Evolutionary conservation across 2,888 invertebrate species (phyloP).

Genomic region (Aporophyla nigra): DNA sequence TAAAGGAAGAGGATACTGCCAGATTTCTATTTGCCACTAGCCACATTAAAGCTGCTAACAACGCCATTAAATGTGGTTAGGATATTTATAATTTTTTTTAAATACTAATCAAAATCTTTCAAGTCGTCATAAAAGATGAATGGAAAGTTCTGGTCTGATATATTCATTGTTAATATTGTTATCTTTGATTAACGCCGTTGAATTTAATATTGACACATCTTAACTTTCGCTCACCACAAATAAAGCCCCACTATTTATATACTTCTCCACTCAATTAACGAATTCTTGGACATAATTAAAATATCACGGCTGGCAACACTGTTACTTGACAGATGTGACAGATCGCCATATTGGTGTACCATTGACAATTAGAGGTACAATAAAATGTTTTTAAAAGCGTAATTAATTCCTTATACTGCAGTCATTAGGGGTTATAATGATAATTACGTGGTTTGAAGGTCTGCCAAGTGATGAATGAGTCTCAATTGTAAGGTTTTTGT

Average conservation of each 20-base stretch:
- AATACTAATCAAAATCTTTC: constrained; percentile 9
- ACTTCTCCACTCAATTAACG: constrained; percentile 64
- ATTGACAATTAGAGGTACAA: constrained; percentile 77
- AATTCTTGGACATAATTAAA: constrained; percentile 64
- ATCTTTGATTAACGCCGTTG: constrained; percentile 23
- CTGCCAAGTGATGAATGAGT: constrained; percentile 66
- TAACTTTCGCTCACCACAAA: constrained; percentile 46
- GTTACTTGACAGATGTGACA: constrained; percentile 64
- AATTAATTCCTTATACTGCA: constrained; percentile 77
- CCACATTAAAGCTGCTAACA: neutral
- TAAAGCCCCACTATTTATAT: constrained; percentile 33
- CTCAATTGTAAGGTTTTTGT: constrained; percentile 59
- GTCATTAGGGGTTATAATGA: constrained; percentile 77
- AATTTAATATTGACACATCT: constrained; percentile 46
- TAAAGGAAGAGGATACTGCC: neutral
- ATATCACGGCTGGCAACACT: constrained; percentile 68
- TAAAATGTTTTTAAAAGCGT: constrained; percentile 71
- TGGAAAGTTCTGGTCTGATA: constrained; percentile 35
- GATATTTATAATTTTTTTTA: constrained; percentile 10
- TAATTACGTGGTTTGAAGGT: constrained; percentile 63
- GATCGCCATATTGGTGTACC: constrained; percentile 68
- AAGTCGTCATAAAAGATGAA: constrained; percentile 3
- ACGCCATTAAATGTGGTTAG: neutral
- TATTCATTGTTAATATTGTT: constrained; percentile 16
- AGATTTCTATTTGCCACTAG: neutral